A percentile compares a stretch with the other conserved stretches of the same genome.
Evolutionary conservation across 2,113 vertebrate species (phyloP).

Genomic region (Merops nubicus): DNA sequence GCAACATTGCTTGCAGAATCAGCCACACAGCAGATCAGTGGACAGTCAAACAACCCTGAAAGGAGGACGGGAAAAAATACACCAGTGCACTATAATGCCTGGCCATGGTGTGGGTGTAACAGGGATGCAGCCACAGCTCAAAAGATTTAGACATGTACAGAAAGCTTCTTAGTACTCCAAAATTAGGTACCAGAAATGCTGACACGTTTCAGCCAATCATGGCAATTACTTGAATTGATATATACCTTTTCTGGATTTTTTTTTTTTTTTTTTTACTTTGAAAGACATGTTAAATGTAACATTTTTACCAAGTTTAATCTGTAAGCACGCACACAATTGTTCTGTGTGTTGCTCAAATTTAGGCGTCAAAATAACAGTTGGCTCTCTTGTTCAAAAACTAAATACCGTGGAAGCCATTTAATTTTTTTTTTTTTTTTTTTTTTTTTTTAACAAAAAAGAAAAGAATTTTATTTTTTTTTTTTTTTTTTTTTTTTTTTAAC

Average conservation of each 20-base stretch:
- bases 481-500: too few species aligned
- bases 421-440: too few species aligned
- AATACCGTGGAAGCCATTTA: conserved; percentile 25
- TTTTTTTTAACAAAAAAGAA: too few species aligned
- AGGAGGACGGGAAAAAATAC: neutral
- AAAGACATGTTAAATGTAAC: neutral
- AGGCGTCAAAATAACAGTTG: neutral
- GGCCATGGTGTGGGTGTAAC: rapidly evolving
- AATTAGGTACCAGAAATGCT: neutral
- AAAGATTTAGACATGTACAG: neutral
- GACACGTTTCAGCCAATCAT: neutral
- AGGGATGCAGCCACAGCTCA: neutral
- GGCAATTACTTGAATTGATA: neutral
- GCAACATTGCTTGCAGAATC: neutral
- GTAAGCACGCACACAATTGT: neutral
- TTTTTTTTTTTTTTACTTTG: neutral
- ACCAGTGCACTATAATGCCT: neutral
- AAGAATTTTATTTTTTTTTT: too few species aligned
- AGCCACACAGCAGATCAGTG: neutral
- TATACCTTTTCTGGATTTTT: neutral
- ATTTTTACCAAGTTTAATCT: neutral
- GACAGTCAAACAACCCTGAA: neutral
- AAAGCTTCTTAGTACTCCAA: neutral
- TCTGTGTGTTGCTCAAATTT: neutral
- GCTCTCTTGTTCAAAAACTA: conserved; percentile 10